Evolutionary conservation across 1,140 invertebrate genomes (phyloP), one percentile per base, ranked within the genome.

Genomic region (Bombus difficillimus): DNA sequence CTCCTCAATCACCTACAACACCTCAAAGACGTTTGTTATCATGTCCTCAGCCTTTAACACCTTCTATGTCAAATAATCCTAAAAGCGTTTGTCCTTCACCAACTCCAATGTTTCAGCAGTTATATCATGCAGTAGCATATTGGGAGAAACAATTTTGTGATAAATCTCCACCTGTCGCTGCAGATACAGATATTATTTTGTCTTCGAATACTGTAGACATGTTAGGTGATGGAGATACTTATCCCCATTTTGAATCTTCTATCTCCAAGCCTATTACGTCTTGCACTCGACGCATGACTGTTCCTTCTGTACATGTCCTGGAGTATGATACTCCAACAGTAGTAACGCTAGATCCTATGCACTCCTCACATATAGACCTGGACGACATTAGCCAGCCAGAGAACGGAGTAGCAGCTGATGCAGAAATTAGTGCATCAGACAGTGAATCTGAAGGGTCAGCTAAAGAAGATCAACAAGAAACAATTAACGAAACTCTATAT

Each of bases 401-500:
- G 57, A 95, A 95, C 87, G 95, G 94, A 74, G 92, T 94, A 53
- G 92, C 94, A 78, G 95, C 94, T 57, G 94, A 93, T 88, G 93
- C 91, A n/a, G 96, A 96, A 86, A 95, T 96, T 76, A 96, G 94
- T 83, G 95, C 95, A 43, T 93, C 95, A 3, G 96, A 95, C 32
- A 95, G 91, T 69, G 95, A 96, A 34, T 96, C 96, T n/a, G 96
- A 96, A 84, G 91, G 89, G 15, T 96, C 95, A 5, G 95, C 92
- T 69, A 96, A 96, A 83, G 96, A 96, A 77, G 96, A 96, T 66
- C 95, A 95, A 76, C 92, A 91, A 9, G 93, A 95, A 28, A 88
- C 90, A 43, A 95, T 96, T 57, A 93, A 92, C 3, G 97, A 97
- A 91, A 97, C 97, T 28, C 94, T 95, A 6, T 97, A 97, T 90